These are phyloP conservation scores for Pogonocichla stellata DNA, from an alignment of 2,113 vertebrate species.

Conservation along the genomic window DNA sequence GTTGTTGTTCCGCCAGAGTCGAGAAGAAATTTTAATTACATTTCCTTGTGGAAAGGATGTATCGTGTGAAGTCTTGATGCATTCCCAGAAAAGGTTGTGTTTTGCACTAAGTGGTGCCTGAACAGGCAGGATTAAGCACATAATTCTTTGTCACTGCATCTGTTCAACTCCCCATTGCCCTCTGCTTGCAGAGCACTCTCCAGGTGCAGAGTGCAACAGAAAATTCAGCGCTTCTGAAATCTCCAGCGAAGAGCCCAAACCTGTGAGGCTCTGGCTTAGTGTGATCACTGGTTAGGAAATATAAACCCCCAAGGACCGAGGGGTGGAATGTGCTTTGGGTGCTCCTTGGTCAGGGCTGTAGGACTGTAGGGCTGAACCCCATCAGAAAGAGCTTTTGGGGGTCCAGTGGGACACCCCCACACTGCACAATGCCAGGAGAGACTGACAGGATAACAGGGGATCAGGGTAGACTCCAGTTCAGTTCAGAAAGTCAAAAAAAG, in stretches of 20 bases:
- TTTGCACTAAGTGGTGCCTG: background rate
- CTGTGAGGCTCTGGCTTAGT: background rate
- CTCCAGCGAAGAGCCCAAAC: background rate
- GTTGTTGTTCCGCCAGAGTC: no score
- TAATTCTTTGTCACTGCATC: background rate
- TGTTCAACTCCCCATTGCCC: background rate
- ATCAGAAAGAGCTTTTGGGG: background rate
- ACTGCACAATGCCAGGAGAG: background rate
- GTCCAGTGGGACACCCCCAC: background rate
- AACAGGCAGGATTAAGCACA: background rate
- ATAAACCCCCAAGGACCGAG: rapidly evolving
- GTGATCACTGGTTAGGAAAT: background rate
- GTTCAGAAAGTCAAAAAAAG: background rate
- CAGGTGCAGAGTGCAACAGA: background rate
- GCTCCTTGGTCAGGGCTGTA: background rate
- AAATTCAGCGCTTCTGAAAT: background rate
- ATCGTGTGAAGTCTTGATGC: background rate
- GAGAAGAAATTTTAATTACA: background rate
- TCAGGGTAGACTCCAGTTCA: background rate
- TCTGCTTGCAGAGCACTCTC: background rate
- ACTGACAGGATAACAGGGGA: rapidly evolving
- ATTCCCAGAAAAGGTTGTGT: background rate
- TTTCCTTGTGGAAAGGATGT: background rate
- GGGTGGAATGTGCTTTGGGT: background rate
- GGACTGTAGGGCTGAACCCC: background rate